Base-by-base conservation (phyloP, 1,140 invertebrate species). In the Coenobita brevimanus region DNA sequence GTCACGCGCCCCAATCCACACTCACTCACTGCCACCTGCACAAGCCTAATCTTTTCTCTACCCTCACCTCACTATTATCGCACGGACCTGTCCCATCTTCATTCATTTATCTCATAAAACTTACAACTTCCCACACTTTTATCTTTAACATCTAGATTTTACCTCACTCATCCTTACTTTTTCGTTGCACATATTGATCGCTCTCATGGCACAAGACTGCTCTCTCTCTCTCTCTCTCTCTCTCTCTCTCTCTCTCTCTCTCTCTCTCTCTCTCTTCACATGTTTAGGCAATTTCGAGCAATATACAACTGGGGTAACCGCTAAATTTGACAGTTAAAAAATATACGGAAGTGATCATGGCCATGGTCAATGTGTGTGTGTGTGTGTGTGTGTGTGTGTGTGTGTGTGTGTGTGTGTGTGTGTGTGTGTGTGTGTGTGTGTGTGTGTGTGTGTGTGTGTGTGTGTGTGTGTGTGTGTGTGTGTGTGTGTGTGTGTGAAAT, bases 371-470 rank as follows among this genome's bases (percentile, higher is more conserved):
- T 50, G 46, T 67, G n/a, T 67, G 30, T 67, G 30, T 67, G 30
- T 67, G 30, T 67, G 30, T 67, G 30, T 67, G 30, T 67, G 30
- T 67, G 30, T 67, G 30, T 67, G 30, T 67, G 30, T 67, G 30
- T 67, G n/a, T 67, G 30, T 67, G 46, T 50, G 46, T 50, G 46
- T 50, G 46, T 50, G 46, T 50, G 24, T 69, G 64, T 69, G 64
- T 69, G 64, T 69, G 64, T 69, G 10, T 69, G 64, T 69, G 64
- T 67, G 62, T 67, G 62, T 67, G 8, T 6, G n/a, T 24, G n/a
- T 6, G 62, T 27, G 27, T 1, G 64, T 69, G 8, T 17, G 64
- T 69, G 64, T 17, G 15, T 17, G 64, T 3, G 3, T 69, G 8
- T 46, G 41, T 24, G 3, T 41, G 3, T 41, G 1, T 46, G 3